These are phyloP conservation scores for Leptopilina syphax DNA, from an alignment of 2,888 invertebrate genomes.

Conservation along the genomic window DNA sequence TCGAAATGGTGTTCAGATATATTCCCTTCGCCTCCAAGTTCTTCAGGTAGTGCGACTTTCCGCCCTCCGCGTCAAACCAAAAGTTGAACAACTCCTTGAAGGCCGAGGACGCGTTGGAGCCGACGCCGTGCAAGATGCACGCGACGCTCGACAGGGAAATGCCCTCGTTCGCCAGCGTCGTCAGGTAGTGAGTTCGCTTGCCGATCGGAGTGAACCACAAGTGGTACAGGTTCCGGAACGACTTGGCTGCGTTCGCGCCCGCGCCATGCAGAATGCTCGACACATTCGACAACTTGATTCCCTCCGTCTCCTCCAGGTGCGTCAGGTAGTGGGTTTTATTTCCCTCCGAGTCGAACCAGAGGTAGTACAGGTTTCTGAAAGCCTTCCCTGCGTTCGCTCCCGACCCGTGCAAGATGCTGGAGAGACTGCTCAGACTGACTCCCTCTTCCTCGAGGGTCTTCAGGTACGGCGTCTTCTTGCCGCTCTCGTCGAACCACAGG, in stretches of 20 bases:
- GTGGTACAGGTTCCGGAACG: conserved; percentile 57
- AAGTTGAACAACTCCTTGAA: conserved; percentile 62
- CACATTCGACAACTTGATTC: conserved; percentile 50
- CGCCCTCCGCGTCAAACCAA: conserved; percentile 59
- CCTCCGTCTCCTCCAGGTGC: conserved; percentile 30
- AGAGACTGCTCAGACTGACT: conserved; percentile 56
- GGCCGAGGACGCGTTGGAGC: conserved; percentile 56
- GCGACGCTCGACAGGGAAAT: conserved; percentile 58
- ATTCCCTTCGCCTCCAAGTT: conserved; percentile 54
- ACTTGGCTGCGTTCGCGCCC: conserved; percentile 49
- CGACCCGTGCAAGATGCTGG: conserved; percentile 61
- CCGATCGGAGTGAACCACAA: conserved; percentile 55
- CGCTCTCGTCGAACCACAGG: conserved; percentile 59
- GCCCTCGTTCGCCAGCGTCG: conserved; percentile 49
- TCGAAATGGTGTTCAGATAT: conserved; percentile 56
- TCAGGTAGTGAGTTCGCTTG: conserved; percentile 51
- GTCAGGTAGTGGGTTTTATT: conserved; percentile 32
- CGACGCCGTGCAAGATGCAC: conserved; percentile 58
- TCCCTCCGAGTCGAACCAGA: conserved; percentile 59
- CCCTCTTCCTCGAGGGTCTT: conserved; percentile 51
- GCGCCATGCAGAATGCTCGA: conserved; percentile 56
- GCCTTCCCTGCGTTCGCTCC: conserved; percentile 61
- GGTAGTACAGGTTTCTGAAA: conserved; percentile 63
- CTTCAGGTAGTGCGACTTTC: conserved; percentile 47
- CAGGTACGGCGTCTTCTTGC: conserved; percentile 45